Conservation (phyloP, 2,797 vertebrate species). For the Calcarius lapponicus region DNA sequence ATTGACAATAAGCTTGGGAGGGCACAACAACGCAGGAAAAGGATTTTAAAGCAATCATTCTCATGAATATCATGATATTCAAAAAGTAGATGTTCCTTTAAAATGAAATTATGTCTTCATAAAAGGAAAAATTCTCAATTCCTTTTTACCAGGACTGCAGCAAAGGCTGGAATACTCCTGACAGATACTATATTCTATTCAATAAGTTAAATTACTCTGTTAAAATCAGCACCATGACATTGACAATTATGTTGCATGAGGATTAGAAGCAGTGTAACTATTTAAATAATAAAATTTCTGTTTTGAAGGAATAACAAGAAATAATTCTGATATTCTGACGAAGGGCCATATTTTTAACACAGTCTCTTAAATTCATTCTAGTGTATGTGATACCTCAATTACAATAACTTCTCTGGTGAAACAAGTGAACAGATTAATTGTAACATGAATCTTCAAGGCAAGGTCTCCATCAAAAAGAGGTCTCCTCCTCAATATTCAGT, state of each 20-base stretch:
- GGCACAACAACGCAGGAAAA: neutral
- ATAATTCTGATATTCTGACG: neutral
- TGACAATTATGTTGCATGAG: neutral
- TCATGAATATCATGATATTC: neutral
- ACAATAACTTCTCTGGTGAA: neutral
- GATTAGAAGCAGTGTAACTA: neutral
- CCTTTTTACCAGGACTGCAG: neutral
- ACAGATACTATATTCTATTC: neutral
- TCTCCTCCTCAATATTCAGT: neutral
- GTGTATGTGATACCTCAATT: neutral
- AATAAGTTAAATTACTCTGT: neutral
- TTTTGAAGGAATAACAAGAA: neutral
- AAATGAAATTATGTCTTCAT: neutral
- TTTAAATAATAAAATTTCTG: neutral
- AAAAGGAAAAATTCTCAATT: neutral
- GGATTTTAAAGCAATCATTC: neutral
- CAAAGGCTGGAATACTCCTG: neutral
- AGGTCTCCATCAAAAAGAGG: neutral
- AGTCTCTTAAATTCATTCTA: neutral
- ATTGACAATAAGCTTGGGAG: conserved; percentile 35
- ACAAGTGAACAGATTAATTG: neutral
- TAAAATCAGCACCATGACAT: neutral
- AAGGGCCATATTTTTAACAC: neutral
- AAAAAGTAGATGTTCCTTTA: neutral
- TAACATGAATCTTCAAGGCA: neutral